These are phyloP conservation scores for Falco novaeseelandiae DNA, from an alignment of 2,797 vertebrate species.

Conservation along the genomic window DNA sequence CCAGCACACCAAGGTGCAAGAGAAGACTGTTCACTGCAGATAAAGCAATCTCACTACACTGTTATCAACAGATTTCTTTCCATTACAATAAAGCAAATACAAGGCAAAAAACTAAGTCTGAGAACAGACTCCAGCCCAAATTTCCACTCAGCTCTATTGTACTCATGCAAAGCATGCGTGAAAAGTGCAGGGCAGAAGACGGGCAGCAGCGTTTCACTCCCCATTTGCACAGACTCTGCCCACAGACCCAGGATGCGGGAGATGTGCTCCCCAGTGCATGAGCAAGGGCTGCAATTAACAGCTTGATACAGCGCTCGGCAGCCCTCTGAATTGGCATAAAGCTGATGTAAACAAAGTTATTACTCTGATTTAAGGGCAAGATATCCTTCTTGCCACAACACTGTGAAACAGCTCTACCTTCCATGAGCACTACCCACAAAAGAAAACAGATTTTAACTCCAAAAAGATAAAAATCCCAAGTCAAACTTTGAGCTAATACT, in stretches of 20 bases:
- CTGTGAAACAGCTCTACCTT: background rate
- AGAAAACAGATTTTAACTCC: background rate
- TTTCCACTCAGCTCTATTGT: background rate
- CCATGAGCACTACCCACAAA: background rate
- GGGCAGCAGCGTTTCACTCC: rapidly evolving
- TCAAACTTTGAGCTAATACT: background rate
- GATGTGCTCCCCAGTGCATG: rapidly evolving
- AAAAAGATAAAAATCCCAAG: background rate
- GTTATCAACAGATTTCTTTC: background rate
- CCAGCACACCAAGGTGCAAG: background rate
- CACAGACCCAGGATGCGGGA: background rate
- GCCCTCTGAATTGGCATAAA: background rate
- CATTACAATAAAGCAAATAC: background rate
- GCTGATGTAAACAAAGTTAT: background rate
- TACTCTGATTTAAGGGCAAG: background rate
- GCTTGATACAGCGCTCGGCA: background rate
- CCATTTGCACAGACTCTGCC: background rate
- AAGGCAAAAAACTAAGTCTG: background rate
- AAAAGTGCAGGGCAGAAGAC: background rate
- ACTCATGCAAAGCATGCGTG: rapidly evolving
- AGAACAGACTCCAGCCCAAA: background rate
- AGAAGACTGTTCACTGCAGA: background rate
- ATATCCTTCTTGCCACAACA: background rate
- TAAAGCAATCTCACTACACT: background rate
- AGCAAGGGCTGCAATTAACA: background rate